Evolutionary conservation across 1,140 invertebrate species (phyloP), one percentile per base, ranked within the genome.

Genomic region (Saccostrea glomerata): DNA sequence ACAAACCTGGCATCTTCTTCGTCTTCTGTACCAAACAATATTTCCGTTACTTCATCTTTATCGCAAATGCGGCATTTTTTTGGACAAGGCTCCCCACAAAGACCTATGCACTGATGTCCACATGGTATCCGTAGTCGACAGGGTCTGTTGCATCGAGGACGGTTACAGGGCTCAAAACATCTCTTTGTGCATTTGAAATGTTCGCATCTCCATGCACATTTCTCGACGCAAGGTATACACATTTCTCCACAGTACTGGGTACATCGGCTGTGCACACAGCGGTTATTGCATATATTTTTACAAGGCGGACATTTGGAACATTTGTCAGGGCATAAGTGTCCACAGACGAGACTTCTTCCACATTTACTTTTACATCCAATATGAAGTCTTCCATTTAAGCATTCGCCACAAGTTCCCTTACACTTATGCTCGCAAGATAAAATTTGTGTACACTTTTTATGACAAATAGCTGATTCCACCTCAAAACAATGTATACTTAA

Each of bases 351-450:
- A n/a, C 90, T 91, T 77, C 93, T 90, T 20, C 90, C 90, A 66
- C 95, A 95, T 55, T 88, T 87, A 82, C 92, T 58, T 20, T 66
- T 73, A 90, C 95, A 95, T 7, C 91, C 82, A 36, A 88, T 47
- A 93, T 97, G 97, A 84, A 97, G 93, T 25, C 96, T 95, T 25
- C 96, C 96, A 91, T 96, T 96, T 11, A 91, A 92, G 92, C 97
- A 97, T 91, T 89, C 58, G 5, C 90, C 90, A 85, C 93, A 94
- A 20, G 90, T 91, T 77, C 93, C 93, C 12, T 11, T 66, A 86
- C 93, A 94, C 0, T 25, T 40, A 86, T 94, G 93, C 13, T 88
- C 92, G 90, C 93, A 94, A 1, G 86, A 87, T 54, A 93, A 86
- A 23, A 73, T 66, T 85, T 82, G 83, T 2, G 47, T 84, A 70